Conservation (phyloP, 2,888 invertebrate genomes). For the Belgica antarctica region DNA sequence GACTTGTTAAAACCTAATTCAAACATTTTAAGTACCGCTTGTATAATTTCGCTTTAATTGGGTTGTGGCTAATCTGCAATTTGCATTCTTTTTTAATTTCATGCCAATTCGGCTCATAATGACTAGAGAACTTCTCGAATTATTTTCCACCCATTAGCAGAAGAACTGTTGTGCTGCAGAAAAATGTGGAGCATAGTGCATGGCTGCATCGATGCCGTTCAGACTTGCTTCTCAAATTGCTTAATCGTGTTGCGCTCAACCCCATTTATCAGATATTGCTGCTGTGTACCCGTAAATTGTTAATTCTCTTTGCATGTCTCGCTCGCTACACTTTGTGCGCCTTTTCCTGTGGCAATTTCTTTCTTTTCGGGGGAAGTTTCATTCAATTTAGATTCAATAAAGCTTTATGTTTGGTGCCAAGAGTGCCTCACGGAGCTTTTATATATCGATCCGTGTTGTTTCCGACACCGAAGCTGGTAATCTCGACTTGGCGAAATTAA, state of each 20-base stretch:
- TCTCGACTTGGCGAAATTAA: neutral
- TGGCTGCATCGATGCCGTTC: neutral
- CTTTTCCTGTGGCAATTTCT: neutral
- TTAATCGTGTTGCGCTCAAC: neutral
- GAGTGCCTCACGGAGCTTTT: too few relatives aligned
- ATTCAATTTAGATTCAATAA: constrained; percentile 10
- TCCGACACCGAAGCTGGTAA: neutral
- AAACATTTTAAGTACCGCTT: too few relatives aligned
- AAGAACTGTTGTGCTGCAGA: too few relatives aligned
- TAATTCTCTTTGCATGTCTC: constrained; percentile 1
- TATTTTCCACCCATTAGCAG: too few relatives aligned
- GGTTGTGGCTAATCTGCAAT: too few relatives aligned
- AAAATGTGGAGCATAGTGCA: constrained; percentile 3
- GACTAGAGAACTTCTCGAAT: too few relatives aligned
- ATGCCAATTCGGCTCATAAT: too few relatives aligned
- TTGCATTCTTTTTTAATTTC: too few relatives aligned
- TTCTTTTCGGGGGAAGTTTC: neutral
- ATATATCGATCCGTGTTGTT: neutral
- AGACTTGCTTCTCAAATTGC: neutral
- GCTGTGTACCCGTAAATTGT: neutral
- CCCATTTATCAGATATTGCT: neutral
- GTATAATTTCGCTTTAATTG: too few relatives aligned
- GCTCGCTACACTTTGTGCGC: neutral
- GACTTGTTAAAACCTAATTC: too few relatives aligned
- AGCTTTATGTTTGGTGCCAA: neutral